phyloP scores from a whole-genome alignment of 1,140 invertebrate genomes.

The Atopsyche davidsoni region DNA sequence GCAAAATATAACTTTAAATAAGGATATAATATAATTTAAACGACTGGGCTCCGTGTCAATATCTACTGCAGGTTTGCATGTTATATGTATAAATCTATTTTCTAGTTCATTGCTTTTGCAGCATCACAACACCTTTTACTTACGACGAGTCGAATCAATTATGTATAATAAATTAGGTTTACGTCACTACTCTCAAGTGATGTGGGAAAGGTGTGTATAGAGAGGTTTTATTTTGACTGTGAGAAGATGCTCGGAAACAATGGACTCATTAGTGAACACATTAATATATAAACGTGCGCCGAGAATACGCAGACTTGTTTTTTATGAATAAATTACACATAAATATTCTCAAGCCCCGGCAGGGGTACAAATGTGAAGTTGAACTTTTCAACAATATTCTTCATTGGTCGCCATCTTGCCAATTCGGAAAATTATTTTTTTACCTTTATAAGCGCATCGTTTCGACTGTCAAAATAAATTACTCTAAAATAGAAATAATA shows the following conservation, averaged over 20 bases:
- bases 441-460: constrained; percentile 1
- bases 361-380: no score
- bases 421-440: constrained; percentile 1
- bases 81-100: neutral
- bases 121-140: constrained; percentile 18
- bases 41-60: constrained; percentile 4
- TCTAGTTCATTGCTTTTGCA: constrained; percentile 17
- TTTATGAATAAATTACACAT: constrained; percentile 30
- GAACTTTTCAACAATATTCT: neutral
- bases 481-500: neutral
- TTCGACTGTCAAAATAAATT: neutral
- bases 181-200: constrained; percentile 23
- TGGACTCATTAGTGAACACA: constrained; percentile 30
- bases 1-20: neutral
- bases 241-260: constrained; percentile 29
- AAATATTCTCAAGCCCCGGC: constrained; percentile 17
- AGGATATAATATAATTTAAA: neutral
- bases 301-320: constrained; percentile 26
- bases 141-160: constrained; percentile 27
- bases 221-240: constrained; percentile 27
- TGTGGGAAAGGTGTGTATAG: constrained; percentile 24
- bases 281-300: constrained; percentile 29
- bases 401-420: neutral
- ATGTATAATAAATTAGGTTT: constrained; percentile 27
- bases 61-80: neutral